These are phyloP conservation scores for Linurgus olivaceus DNA, from an alignment of 2,797 vertebrate species.

Conservation along the genomic window DNA sequence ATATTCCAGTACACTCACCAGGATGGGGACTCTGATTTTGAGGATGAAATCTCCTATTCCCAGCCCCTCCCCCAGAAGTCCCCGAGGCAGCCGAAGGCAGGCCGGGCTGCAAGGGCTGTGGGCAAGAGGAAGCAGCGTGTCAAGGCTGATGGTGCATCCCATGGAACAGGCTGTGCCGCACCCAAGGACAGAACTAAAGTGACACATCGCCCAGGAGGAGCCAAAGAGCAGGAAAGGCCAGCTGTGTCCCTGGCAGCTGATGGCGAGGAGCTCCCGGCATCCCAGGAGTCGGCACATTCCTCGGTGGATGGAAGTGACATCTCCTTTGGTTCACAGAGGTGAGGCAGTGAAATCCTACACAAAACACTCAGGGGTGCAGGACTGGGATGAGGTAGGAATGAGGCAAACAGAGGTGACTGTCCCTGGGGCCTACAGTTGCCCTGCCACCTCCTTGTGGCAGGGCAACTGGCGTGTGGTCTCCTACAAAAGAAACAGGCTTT, in stretches of 20 bases:
- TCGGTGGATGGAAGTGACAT: slow-evolving; percentile 79
- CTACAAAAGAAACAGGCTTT: neutral
- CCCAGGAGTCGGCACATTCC: slow-evolving; percentile 82
- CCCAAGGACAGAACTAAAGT: neutral
- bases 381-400: neutral
- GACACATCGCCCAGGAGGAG: neutral
- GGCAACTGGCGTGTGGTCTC: too few relatives aligned
- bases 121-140: neutral
- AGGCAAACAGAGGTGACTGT: neutral
- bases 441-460: neutral
- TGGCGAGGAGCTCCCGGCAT: slow-evolving; percentile 70
- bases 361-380: neutral
- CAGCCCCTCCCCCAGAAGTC: neutral
- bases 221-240: neutral
- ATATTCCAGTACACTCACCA: slow-evolving; percentile 97
- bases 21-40: slow-evolving; percentile 81
- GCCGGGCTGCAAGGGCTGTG: accelerated
- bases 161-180: neutral
- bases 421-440: neutral
- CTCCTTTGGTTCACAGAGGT: slow-evolving; percentile 84
- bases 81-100: neutral
- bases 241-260: neutral
- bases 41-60: slow-evolving; percentile 70
- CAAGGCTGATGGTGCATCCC: neutral
- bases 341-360: neutral